A percentile compares a stretch with the other conserved stretches of the same genome.
These are phyloP conservation scores for Spialia ferax DNA, from an alignment of 2,888 invertebrate species.

Conservation along the genomic window DNA sequence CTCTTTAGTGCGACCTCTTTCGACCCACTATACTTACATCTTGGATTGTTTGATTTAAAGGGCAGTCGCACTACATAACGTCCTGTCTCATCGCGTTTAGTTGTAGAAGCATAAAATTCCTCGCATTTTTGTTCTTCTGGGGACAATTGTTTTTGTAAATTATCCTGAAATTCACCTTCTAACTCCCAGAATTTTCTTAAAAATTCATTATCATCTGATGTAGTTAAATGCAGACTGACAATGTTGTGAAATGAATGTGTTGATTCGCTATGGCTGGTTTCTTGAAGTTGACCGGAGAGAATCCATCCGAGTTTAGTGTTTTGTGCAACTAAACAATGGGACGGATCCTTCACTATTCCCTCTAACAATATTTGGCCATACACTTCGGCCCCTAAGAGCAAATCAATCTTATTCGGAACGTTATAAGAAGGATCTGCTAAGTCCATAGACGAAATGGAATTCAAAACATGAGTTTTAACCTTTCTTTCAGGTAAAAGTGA, in stretches of 20 bases:
- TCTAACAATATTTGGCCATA: conserved; percentile 2
- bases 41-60: conserved; percentile 10
- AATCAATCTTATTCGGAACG: not conserved
- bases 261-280: no score
- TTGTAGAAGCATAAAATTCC: conserved; percentile 1
- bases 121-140: conserved; percentile 17
- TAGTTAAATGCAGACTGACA: no score
- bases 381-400: not conserved
- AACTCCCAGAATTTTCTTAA: no score
- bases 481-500: no score
- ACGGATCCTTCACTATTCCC: not conserved
- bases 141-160: no score
- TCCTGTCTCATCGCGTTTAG: not conserved
- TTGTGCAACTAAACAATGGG: not conserved
- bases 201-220: no score
- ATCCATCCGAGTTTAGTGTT: conserved; percentile 22
- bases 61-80: conserved; percentile 15
- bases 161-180: no score
- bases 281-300: conserved; percentile 18
- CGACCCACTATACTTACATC: conserved; percentile 29
- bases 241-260: no score
- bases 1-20: conserved; percentile 36
- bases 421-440: conserved; percentile 1
- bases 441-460: not conserved
- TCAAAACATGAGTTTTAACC: no score